Conservation (phyloP, 1,140 invertebrate species). For the Littorina saxatilis region DNA sequence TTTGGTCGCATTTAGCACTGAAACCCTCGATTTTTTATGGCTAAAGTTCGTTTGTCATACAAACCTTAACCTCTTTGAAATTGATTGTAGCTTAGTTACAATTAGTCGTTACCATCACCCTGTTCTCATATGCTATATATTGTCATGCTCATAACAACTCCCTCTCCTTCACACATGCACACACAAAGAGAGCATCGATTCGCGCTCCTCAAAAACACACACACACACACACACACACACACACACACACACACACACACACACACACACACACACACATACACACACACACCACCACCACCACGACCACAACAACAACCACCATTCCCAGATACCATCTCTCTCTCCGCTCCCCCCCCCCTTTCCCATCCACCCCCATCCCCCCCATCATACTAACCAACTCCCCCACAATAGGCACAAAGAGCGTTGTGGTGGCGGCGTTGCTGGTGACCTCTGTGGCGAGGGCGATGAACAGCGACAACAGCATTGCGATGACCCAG, state of each 20-base stretch:
- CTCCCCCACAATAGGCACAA: constrained; percentile 75
- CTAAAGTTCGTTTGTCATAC: too few relatives aligned
- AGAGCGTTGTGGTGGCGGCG: constrained; percentile 76
- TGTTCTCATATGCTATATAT: too few relatives aligned
- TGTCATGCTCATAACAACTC: too few relatives aligned
- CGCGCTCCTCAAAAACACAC: neutral
- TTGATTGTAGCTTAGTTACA: too few relatives aligned
- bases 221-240: constrained; percentile 27
- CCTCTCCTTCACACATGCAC: neutral
- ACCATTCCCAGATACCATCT: neutral
- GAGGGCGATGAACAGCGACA: constrained; percentile 69
- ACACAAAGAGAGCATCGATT: neutral
- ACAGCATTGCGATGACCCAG: constrained; percentile 66
- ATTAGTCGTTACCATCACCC: too few relatives aligned
- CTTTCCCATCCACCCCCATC: neutral
- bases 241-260: neutral
- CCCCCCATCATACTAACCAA: constrained; percentile 64
- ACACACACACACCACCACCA: neutral
- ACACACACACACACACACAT: constrained; percentile 10
- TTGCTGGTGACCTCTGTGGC: constrained; percentile 77
- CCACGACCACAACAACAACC: neutral
- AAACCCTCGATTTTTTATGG: too few relatives aligned
- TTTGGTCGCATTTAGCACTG: too few relatives aligned
- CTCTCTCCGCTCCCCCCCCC: neutral
- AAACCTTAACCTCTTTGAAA: too few relatives aligned